phyloP scores from a whole-genome alignment of 2,888 invertebrate genomes.

The Agonopterix alstromeriana region DNA sequence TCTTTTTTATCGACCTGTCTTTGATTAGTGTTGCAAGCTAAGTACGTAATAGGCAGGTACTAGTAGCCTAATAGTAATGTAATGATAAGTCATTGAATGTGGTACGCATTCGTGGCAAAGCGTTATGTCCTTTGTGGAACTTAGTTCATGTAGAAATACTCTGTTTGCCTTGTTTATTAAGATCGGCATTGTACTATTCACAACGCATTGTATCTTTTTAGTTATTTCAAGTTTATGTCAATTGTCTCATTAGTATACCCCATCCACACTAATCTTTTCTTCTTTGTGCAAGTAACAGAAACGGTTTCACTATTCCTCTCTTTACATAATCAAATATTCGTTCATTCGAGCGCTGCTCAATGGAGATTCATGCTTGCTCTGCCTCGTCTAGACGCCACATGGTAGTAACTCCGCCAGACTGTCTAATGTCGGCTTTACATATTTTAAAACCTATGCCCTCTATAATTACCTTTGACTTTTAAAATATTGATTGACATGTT shows the following conservation, averaged over 20 bases:
- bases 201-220: too few relatives aligned
- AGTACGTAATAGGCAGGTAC: too few relatives aligned
- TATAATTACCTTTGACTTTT: conserved; percentile 19
- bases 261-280: conserved; percentile 3
- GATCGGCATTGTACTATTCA: too few relatives aligned
- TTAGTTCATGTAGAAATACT: too few relatives aligned
- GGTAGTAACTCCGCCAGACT: conserved; percentile 25
- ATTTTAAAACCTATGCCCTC: conserved; percentile 32
- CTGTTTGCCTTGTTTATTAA: too few relatives aligned
- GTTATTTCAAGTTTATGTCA: too few relatives aligned
- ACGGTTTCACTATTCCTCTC: conserved; percentile 33
- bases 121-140: too few relatives aligned
- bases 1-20: too few relatives aligned
- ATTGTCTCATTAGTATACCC: background rate
- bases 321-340: conserved; percentile 69
- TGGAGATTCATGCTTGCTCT: conserved; percentile 40
- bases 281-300: conserved; percentile 15
- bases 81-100: too few relatives aligned
- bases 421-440: conserved; percentile 39
- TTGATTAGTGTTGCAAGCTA: too few relatives aligned
- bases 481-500: conserved; percentile 24
- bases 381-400: conserved; percentile 39
- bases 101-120: too few relatives aligned
- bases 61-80: too few relatives aligned
- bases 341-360: conserved; percentile 32